These are phyloP conservation scores for Acleris cristana DNA, from an alignment of 2,888 invertebrate species.

Conservation along the genomic window DNA sequence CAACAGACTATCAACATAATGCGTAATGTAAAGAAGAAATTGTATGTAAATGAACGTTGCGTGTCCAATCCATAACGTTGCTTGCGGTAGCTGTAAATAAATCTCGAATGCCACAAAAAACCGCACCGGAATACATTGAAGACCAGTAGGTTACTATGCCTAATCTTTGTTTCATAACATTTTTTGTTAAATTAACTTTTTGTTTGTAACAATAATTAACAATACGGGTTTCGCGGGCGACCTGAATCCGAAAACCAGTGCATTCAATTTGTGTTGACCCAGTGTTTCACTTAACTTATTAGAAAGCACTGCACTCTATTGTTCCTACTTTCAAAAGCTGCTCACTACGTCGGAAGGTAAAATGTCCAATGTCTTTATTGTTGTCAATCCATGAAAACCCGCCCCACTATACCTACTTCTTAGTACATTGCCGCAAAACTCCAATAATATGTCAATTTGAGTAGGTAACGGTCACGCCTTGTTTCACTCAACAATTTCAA, in stretches of 20 bases:
- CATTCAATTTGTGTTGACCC: conserved; percentile 15
- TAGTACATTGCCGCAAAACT: too few species aligned
- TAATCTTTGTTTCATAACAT: conserved; percentile 11
- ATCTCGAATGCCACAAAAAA: conserved; percentile 8
- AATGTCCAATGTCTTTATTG: background rate
- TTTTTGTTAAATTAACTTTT: conserved; percentile 11
- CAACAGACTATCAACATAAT: too few species aligned
- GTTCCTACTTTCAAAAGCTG: conserved; percentile 31
- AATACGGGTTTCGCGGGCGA: conserved; percentile 9
- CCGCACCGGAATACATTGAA: conserved; percentile 5
- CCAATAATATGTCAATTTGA: too few species aligned
- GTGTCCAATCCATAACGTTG: background rate
- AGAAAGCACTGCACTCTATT: conserved; percentile 33
- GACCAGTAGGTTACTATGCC: conserved; percentile 22
- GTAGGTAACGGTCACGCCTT: too few species aligned
- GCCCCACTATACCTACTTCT: too few species aligned
- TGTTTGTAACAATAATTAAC: conserved; percentile 18
- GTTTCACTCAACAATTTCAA: too few species aligned
- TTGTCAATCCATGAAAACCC: too few species aligned
- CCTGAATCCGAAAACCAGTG: conserved; percentile 9
- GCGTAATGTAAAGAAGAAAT: background rate
- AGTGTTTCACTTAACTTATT: conserved; percentile 26
- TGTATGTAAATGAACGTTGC: conserved; percentile 11
- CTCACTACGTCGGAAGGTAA: background rate
- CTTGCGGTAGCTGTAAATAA: conserved; percentile 14